These are phyloP conservation scores for Mionectes olivaceus DNA, from an alignment of 2,797 vertebrate genomes.

Conservation along the genomic window DNA sequence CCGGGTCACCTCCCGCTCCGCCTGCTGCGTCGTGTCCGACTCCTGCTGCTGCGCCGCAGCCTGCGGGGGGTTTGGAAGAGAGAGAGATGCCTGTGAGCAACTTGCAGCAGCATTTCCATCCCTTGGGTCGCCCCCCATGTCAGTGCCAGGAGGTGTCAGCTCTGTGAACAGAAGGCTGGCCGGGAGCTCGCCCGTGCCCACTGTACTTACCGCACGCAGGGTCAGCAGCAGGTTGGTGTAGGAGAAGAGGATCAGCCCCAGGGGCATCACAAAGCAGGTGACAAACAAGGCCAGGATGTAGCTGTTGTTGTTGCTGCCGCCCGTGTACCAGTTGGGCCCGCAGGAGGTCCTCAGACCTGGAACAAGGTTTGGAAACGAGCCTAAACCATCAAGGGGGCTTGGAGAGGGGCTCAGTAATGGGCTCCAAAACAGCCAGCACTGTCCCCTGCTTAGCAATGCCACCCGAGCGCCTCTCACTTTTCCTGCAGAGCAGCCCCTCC, in stretches of 20 bases:
- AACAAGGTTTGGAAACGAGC: not conserved
- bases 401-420: rapidly evolving
- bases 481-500: not conserved
- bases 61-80: not conserved
- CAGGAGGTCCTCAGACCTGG: slow-evolving; percentile 75
- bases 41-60: slow-evolving; percentile 48
- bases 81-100: rapidly evolving
- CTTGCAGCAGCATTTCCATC: not conserved
- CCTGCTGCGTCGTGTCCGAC: slow-evolving; percentile 50
- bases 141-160: not conserved
- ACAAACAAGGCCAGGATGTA: slow-evolving; percentile 71
- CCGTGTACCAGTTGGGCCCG: slow-evolving; percentile 74
- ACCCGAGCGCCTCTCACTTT: rapidly evolving
- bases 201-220: slow-evolving; percentile 53
- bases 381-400: rapidly evolving
- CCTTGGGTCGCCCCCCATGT: not conserved
- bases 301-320: slow-evolving; percentile 68
- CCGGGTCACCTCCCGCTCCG: slow-evolving; percentile 52
- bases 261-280: slow-evolving; percentile 72
- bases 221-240: slow-evolving; percentile 71
- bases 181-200: rapidly evolving
- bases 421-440: rapidly evolving
- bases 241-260: slow-evolving; percentile 75
- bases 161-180: rapidly evolving
- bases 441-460: rapidly evolving